Base-by-base conservation (phyloP, 2,888 invertebrate genomes). In the Melieria picta region DNA sequence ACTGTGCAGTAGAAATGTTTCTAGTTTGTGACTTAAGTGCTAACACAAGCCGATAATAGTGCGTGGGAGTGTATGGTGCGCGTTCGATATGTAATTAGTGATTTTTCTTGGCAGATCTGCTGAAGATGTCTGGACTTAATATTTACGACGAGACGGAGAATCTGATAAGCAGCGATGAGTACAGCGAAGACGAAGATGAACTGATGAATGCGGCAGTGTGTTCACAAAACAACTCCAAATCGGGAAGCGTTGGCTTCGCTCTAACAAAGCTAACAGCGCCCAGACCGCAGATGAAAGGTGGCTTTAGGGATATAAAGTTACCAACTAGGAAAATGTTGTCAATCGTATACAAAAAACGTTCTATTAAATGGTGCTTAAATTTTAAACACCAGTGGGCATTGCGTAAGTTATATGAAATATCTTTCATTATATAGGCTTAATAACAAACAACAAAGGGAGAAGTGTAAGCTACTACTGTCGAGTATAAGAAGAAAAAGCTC, bases 161-260 rank as follows among this genome's bases (percentile, higher is more conserved):
- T 47, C 7, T 77, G 47, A 76, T 77, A 64, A 77, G 77, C 66
- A 77, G 77, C 58, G 77, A 77, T 69, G 77, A 77, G 58, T 75
- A 77, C 47, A 77, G 72, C 46, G 74, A 75, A 45, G 76, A 75
- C 47, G 76, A 73, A 46, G 74, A 76, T 55, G 72, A 74, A 43
- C 69, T 76, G 13, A 75, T 74, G 75, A 75, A 74, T 69, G 74
- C 72, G 50, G 75, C 75, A 48, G 66, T 76, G 7, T 72, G 68
- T 46, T 68, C 75, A n/a, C 73, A 75, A 43, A 55, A 74, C 30
- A 67, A 68, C 7, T 43, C 9, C 7, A 71, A 72, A 52, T 52
- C 67, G 1, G 50, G 45, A 6, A 58, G 10, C 11, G 13, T 46
- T 16, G 60, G 5, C 30, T n/a, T 16, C 30, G 10, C 5, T n/a